A percentile compares a stretch with the other conserved stretches of the same genome.
Conservation (phyloP, 2,888 invertebrate genomes). For the Hydrotaea cyrtoneurina region DNA sequence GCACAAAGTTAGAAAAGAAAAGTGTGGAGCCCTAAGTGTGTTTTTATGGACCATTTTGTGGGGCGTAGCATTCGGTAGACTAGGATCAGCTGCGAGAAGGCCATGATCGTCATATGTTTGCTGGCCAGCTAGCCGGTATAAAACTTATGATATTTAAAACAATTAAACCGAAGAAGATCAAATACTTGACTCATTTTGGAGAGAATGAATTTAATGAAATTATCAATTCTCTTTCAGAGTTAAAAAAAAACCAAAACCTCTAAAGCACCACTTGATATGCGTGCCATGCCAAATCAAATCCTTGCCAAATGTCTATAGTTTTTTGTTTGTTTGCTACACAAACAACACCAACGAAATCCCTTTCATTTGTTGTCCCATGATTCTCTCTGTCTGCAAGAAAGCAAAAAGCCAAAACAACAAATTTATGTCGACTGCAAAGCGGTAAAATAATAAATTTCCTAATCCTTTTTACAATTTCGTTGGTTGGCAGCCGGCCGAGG, state of each 20-base stretch:
- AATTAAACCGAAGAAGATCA: too few species aligned
- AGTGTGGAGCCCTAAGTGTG: too few species aligned
- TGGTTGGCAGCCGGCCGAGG: not conserved
- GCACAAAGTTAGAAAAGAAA: too few species aligned
- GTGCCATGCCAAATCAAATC: not conserved
- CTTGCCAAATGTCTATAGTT: not conserved
- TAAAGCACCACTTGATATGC: not conserved
- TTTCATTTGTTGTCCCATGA: not conserved
- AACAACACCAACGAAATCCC: not conserved
- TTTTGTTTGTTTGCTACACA: not conserved
- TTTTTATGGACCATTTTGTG: too few species aligned
- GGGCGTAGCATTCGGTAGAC: too few species aligned
- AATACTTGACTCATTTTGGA: not conserved
- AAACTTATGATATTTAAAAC: too few species aligned
- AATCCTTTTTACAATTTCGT: constrained; percentile 62
- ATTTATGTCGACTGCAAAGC: constrained; percentile 57
- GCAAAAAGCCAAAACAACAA: constrained; percentile 19
- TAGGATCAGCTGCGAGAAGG: too few species aligned
- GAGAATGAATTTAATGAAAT: not conserved
- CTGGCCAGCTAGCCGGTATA: too few species aligned
- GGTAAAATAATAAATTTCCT: constrained; percentile 65
- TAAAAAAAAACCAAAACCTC: too few species aligned
- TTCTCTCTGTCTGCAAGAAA: not conserved
- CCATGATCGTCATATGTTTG: too few species aligned
- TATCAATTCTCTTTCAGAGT: not conserved